Conservation (phyloP, 2,797 vertebrate species). For the Typhlichthys subterraneus region DNA sequence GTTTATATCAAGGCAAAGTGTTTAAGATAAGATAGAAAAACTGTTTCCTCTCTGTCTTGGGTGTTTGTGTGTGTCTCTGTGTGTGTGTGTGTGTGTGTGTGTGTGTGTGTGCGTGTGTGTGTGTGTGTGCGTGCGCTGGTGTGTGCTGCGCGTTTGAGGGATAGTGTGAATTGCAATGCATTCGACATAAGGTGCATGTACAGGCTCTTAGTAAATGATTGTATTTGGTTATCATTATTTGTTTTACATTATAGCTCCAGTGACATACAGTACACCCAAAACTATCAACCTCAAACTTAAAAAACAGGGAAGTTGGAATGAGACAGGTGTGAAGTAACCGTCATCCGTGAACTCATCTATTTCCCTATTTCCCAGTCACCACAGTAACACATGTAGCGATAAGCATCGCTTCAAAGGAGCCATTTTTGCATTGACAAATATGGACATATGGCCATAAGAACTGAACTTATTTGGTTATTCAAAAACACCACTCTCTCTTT, state of each 20-base stretch:
- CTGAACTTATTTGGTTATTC: slow-evolving; percentile 77
- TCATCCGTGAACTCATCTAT: slow-evolving; percentile 55
- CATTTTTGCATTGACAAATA: slow-evolving; percentile 72
- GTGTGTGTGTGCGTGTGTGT: slow-evolving; percentile 5
- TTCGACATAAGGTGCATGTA: too few species aligned
- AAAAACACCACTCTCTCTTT: slow-evolving; percentile 59
- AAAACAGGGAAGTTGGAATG: slow-evolving; percentile 67
- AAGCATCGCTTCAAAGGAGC: slow-evolving; percentile 56
- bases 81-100: slow-evolving; percentile 2
- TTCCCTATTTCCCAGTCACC: slow-evolving; percentile 69
- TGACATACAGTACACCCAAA: slow-evolving; percentile 40
- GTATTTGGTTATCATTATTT: too few species aligned
- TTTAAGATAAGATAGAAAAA: slow-evolving; percentile 46
- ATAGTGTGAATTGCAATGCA: neutral
- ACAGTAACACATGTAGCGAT: slow-evolving; percentile 48
- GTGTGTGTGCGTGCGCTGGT: neutral
- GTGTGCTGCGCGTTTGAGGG: neutral
- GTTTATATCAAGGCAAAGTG: slow-evolving; percentile 11
- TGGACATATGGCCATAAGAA: slow-evolving; percentile 49
- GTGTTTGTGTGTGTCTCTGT: slow-evolving; percentile 2
- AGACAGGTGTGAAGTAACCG: slow-evolving; percentile 61
- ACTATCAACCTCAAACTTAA: slow-evolving; percentile 49
- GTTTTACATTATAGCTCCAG: too few species aligned
- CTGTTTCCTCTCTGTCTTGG: slow-evolving; percentile 5
- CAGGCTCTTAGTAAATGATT: too few species aligned